Percentiles rank a stretch among this genome's conserved stretches.
Conservation (phyloP, 2,888 invertebrate species). For the Rapana venosa region DNA sequence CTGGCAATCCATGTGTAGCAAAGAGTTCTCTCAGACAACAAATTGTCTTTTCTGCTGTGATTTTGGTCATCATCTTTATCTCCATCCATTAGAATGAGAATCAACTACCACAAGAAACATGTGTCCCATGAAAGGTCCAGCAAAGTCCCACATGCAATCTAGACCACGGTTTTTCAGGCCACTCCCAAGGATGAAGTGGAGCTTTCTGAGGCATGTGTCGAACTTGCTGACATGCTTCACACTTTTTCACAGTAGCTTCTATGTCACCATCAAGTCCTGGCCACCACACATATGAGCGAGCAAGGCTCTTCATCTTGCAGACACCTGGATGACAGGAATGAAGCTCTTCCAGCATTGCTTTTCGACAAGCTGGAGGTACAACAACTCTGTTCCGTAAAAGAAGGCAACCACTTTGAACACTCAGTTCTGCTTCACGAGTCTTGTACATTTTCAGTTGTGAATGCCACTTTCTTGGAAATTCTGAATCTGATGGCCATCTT, state of each 20-base stretch:
- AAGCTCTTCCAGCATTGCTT: constrained; percentile 2
- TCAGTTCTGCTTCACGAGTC: constrained; percentile 45
- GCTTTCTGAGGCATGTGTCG: constrained; percentile 51
- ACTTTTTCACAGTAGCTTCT: constrained; percentile 2
- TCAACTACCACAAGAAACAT: constrained; percentile 56
- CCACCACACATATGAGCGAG: constrained; percentile 50
- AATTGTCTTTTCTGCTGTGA: neutral
- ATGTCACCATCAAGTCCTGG: constrained; percentile 26
- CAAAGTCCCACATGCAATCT: constrained; percentile 62
- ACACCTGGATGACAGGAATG: constrained; percentile 56
- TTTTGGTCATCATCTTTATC: constrained; percentile 29
- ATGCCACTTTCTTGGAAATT: neutral
- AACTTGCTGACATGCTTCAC: constrained; percentile 50
- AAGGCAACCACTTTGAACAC: constrained; percentile 44
- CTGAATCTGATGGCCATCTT: constrained; percentile 32
- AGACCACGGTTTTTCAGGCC: constrained; percentile 61
- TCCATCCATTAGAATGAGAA: constrained; percentile 59
- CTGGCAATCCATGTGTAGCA: constrained; percentile 22
- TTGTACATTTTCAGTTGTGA: constrained; percentile 25
- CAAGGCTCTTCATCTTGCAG: constrained; percentile 53
- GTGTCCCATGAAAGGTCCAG: constrained; percentile 51
- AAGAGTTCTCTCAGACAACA: neutral
- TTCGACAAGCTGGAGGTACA: constrained; percentile 12
- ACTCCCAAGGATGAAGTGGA: constrained; percentile 62
- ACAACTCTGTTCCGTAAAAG: neutral